Evolutionary conservation across 2,888 invertebrate species (phyloP), one percentile per base, ranked within the genome.

Genomic region (Rhingia campestris): DNA sequence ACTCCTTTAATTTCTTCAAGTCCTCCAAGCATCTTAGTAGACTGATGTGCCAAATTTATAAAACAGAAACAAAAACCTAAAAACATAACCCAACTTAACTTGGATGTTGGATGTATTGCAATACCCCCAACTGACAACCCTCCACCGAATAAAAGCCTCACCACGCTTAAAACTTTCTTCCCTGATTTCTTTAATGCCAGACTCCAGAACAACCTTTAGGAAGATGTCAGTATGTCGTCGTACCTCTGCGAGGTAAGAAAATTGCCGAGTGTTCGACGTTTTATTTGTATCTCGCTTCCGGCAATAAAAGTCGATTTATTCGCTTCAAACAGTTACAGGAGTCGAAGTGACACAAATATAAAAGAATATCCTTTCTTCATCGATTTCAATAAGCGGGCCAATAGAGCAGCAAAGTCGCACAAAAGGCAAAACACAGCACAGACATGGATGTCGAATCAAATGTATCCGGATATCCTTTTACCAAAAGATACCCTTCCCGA

Each of bases 301-400:
- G 76, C 70, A 70, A 77, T 77, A 69, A 77, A 77, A 63, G 63
- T 70, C 76, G 63, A 77, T 70, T 77, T 69, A 69, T 61, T 69
- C 47, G 43, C 32, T 69, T 69, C 69, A 69, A 77, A 77, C 43
- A 43, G 56, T 77, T 49, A 63, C 45, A 12, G 54, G 39, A 61
- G 59, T 32, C 63, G 45, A 76, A 76, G 76, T 69, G 76, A 56
- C 61, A 56, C 54, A 58, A 47, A 70, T 63, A 77, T 69, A 67
- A 77, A 70, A 56, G 61, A 47, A 63, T 69, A 70, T 77, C 76
- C 63, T 77, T 77, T 77, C 49, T 70, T 77, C 70, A 49, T 63
- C 63, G 49, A 70, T 77, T 63, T 63, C 63, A 77, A 77, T 63
- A 70, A 49, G 43, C 43, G 32, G 39, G 59, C 41, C 61, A 59